Base-by-base conservation (phyloP, 2,113 vertebrate genomes). In the Epinephelus moara region DNA sequence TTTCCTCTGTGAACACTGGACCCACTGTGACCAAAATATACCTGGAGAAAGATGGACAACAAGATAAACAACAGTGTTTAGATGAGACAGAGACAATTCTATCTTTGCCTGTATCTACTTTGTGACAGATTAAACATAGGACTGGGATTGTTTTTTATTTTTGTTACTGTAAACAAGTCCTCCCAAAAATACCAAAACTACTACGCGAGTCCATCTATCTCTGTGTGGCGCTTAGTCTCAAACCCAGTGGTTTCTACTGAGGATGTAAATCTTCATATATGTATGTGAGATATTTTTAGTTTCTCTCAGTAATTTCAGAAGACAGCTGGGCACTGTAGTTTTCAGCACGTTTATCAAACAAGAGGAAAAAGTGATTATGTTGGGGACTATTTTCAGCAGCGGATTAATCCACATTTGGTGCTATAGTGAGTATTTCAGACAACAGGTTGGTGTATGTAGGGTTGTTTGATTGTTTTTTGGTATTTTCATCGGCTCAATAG, bases 1-100 rank as follows among this genome's bases (percentile, higher is more conserved):
- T 99, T 76, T 99, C 98, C 67, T 99, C 98, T 0, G 97, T 98
- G 88, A 99, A 99, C 84, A 98, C 97, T 0, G 98, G 98, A 18
- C 98, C 98, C 0, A 97, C 98, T 0, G 97, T 98, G 89, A 99
- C 98, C 47, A 99, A 88, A 52, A 99, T 96, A 0, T 99, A 99
- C 89, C 98, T 99, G 62, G 0, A 76, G 21, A 52, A n/a, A 67
- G 2, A 9, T 33, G n/a, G 11, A 0, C 3, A 14, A 15, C 3
- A 8, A 27, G 0, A 45, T 23, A 30, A 5, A 23, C 25, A 15
- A 12, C 40, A 14, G 40, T 2, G 7, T 0, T 49, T 13, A 6
- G 12, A 30, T 49, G 0, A 45, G 66, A 69, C 47, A 40, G 17
- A 50, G 12, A 30, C 23, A 14, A n/a, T 12, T 37, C 6, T 40